phyloP scores from a whole-genome alignment of 2,797 vertebrate species.

The Sebastes paucispinis region DNA sequence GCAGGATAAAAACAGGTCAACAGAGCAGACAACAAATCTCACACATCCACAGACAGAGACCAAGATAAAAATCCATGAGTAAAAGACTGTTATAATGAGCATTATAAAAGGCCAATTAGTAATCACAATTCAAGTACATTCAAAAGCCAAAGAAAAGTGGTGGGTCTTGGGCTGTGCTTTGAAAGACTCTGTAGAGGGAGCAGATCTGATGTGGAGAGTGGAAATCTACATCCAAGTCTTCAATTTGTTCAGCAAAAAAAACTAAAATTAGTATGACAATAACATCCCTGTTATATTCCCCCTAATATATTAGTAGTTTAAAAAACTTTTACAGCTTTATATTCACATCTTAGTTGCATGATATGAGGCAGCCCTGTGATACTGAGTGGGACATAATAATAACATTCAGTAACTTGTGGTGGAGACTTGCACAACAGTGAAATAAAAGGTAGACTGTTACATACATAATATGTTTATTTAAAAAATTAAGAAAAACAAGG shows the following conservation, averaged over 20 bases:
- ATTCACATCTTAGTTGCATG: not conserved
- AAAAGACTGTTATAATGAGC: too few relatives aligned
- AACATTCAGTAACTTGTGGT: not conserved
- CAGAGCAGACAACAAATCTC: too few relatives aligned
- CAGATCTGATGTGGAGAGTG: too few relatives aligned
- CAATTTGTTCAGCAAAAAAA: not conserved
- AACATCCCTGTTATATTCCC: not conserved
- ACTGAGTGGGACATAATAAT: not conserved
- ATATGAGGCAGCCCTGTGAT: not conserved
- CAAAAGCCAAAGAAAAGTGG: too few relatives aligned
- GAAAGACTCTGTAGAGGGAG: too few relatives aligned
- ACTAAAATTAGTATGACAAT: too few relatives aligned
- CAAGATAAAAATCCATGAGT: too few relatives aligned
- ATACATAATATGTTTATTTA: not conserved
- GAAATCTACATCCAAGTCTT: not conserved
- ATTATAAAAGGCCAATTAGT: too few relatives aligned
- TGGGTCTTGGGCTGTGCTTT: too few relatives aligned
- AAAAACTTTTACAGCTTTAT: not conserved
- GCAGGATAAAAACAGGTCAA: too few relatives aligned
- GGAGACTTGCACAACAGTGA: not conserved
- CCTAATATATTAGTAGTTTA: not conserved
- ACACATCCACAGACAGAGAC: too few relatives aligned
- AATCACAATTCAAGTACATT: too few relatives aligned
- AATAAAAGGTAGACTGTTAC: not conserved
- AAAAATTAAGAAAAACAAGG: not conserved